Base-by-base conservation (phyloP, 2,888 invertebrate species). In the Philhelius pedissequus region DNA sequence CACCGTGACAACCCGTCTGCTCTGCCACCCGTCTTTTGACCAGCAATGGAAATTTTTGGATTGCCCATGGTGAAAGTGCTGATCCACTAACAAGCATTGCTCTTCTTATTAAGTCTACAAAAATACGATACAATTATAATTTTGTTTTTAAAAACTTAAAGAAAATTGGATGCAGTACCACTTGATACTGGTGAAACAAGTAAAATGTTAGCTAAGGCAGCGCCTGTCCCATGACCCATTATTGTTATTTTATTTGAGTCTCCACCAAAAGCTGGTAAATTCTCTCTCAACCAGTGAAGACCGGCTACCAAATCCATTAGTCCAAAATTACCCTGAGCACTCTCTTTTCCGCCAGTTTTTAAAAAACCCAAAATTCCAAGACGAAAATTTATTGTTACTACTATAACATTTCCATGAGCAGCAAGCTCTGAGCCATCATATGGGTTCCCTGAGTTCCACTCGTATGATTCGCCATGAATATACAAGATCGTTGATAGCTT, bases 351-450 rank as follows among this genome's bases (percentile, higher is more conserved):
- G 89, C 97, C 97, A 88, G 97, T 97, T 93, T 97, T 97, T 90
- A 97, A 94, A 92, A 97, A 97, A 90, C 97, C 97, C 92, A 97
- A 94, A 89, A 97, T 95, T 87, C 97, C 97, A 89, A 97, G 94
- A 89, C 97, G 95, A 93, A 97, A 97, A 93, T 97, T 97, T 92
- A 97, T 96, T 89, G 97, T 97, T 89, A 97, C 96, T 87, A 97
- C 97, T 88, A 97, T 96, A 89, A 97, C 94, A 90, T 95, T 95
- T 86, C 97, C 99, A 90, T 96, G 96, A 86, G 97, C 97, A 64
- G 99, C 97, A 82, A 99, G 93, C 45, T 98, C 96, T 77, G 97
- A 97, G 86, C 98, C 99, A 92, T 99, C 99, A 92, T 99, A 98
- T 18, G 98, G 96, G 93, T 98, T 99, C 80, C 99, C 99, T 50